These are phyloP conservation scores for Tylochromis polylepis DNA, from an alignment of 2,113 vertebrate genomes.

Conservation along the genomic window DNA sequence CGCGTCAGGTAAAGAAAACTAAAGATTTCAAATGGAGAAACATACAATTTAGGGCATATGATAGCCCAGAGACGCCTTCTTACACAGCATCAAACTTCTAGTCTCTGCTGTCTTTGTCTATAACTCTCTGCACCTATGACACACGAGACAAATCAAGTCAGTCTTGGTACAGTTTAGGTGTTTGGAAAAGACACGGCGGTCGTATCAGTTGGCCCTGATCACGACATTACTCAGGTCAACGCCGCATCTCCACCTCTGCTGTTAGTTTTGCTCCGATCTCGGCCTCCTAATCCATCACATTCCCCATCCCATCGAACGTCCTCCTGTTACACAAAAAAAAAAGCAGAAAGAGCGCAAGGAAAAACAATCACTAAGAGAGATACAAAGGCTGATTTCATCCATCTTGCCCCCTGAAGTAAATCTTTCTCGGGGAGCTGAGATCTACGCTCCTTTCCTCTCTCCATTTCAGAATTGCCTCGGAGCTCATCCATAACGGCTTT, in stretches of 20 bases:
- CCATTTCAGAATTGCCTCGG: conserved; percentile 60
- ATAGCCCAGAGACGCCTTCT: not conserved
- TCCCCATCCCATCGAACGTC: conserved; percentile 7
- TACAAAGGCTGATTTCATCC: conserved; percentile 67
- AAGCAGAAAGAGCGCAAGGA: conserved; percentile 17
- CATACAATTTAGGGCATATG: not conserved
- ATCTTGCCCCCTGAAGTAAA: conserved; percentile 56
- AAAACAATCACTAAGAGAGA: conserved; percentile 70
- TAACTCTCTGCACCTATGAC: not conserved
- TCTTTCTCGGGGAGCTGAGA: conserved; percentile 48
- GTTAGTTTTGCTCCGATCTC: conserved; percentile 9
- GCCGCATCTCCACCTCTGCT: conserved; percentile 5
- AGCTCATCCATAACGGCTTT: conserved; percentile 66
- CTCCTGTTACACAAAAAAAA: conserved; percentile 7
- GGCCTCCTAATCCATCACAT: conserved; percentile 41
- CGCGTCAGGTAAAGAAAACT: not conserved
- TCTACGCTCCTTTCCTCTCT: conserved; percentile 46
- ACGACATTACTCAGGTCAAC: conserved; percentile 29
- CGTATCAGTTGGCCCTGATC: not conserved
- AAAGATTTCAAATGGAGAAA: not conserved
- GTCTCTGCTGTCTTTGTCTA: not conserved
- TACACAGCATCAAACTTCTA: not conserved
- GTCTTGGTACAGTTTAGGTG: not conserved
- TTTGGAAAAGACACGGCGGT: not conserved
- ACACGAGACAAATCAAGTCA: not conserved